Base-by-base conservation (phyloP, 2,888 invertebrate genomes). In the Trachelus tabidus region DNA sequence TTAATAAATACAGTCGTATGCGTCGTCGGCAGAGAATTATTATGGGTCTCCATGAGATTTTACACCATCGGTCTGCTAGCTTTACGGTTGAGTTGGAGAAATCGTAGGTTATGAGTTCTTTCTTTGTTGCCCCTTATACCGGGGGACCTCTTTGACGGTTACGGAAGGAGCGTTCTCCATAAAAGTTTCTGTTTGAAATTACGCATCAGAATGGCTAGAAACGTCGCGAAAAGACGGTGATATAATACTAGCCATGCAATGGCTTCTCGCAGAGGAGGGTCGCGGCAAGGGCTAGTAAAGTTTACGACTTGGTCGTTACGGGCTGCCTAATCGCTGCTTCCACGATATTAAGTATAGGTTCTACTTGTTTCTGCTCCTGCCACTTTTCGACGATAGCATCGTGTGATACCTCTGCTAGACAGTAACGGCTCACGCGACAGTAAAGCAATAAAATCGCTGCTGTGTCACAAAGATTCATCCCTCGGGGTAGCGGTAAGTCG, bases 301-400 rank as follows among this genome's bases (percentile, higher is more conserved):
- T 85, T 84, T 82, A 84, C 84, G 82, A 82, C 78, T 75, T 31
- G 68, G 81, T 81, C 81, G 79, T 77, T 77, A 78, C 81, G 75
- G 81, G 76, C 79, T 75, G 79, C 78, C 83, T 86, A 85, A 87
- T 86, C 83, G 80, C 75, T 79, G 78, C 80, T 81, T 80, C 79
- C 77, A 75, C 77, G 79, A 85, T 87, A 87, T 85, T 83, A 85
- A 83, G 81, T 79, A 81, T 82, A 78, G 83, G 75, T 81, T 80
- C 81, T 40, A 79, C 74, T 34, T 37, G 74, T 74, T 34, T 74
- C 74, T 74, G 23, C 74, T 33, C 74, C 9, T 56, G 56, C 15
- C 56, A 56, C 56, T 56, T 23, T 56, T 23, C 23, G 56, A 56
- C 9, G 56, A 56, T 56, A 56, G 23, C 56, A 23, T 37, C 75